Percentiles rank a stretch among this genome's conserved stretches.
Conservation (phyloP, 2,113 vertebrate genomes). For the Vidua chalybeata region DNA sequence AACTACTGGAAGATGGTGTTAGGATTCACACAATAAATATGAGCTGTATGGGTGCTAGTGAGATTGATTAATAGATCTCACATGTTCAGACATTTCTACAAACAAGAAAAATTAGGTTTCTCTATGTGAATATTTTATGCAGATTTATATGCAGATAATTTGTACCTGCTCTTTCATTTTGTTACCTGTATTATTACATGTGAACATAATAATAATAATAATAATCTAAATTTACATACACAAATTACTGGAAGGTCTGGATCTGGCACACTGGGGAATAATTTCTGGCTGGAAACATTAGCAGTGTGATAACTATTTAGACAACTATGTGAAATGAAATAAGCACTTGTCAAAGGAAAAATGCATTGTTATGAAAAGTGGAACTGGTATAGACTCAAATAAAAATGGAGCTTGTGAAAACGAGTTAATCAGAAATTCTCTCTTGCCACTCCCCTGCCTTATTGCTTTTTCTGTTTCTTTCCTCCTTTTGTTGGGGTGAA, state of each 20-base stretch:
- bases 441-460: neutral
- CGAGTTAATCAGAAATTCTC: neutral
- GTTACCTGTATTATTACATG: slow-evolving; percentile 32
- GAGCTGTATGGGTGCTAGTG: neutral
- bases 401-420: neutral
- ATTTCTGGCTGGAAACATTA: slow-evolving; percentile 36
- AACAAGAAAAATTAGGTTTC: slow-evolving; percentile 22
- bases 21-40: neutral
- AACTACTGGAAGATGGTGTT: neutral
- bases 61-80: slow-evolving; percentile 20
- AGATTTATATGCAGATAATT: slow-evolving; percentile 38
- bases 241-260: slow-evolving; percentile 53
- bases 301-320: slow-evolving; percentile 37
- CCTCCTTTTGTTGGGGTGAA: neutral
- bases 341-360: slow-evolving; percentile 42
- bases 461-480: neutral
- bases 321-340: slow-evolving; percentile 35
- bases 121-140: slow-evolving; percentile 38
- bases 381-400: neutral
- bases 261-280: neutral
- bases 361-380: slow-evolving; percentile 19
- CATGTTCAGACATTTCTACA: neutral
- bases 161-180: slow-evolving; percentile 46
- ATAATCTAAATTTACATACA: slow-evolving; percentile 55
- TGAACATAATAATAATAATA: slow-evolving; percentile 16